Evolutionary conservation across 1,140 invertebrate genomes (phyloP), one percentile per base, ranked within the genome.

Genomic region (Coelopa frigida): DNA sequence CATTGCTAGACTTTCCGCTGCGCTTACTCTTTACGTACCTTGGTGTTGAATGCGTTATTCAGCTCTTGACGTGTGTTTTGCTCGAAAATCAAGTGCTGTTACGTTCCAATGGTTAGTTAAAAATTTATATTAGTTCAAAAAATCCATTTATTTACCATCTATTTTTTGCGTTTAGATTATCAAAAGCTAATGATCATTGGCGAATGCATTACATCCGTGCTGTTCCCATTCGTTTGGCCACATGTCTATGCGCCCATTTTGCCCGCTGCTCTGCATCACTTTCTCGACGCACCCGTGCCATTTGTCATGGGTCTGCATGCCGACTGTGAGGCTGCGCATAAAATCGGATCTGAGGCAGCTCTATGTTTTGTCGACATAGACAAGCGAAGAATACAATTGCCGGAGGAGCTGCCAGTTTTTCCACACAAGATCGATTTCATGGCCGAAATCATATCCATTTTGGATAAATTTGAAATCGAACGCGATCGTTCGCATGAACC

Each of bases 181-280:
- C 88, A 95, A 72, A 85, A 87, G 59, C 73, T 99, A 49, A 99
- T 98, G 94, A 74, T 96, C 35, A 91, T 99, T 3, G 90, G 94
- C 12, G 97, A 99, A 73, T 88, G 89, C 55, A 82, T 99, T 37
- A 89, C 84, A 22, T 77, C 87, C 1, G 73, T 99, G 18, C 71
- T 98, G 4, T 91, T 96, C 66, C 96, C 97, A 0, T 99, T 98
- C 67, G 75, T 82, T 5, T 99, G 97, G 96, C 92, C 94, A 43
- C 94, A 99, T 70, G 94, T 98, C 1, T 99, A 99, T 72, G 96
- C 98, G 20, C 97, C 97, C 5, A 98, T 99, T 59, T 73, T 99
- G 50, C 96, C 96, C 2, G 85, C 92, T 17, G 91, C 92, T 14
- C 75, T 98, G 36, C 84, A 92, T 56, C 93, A 98, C 64, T 99